Evolutionary conservation across 1,140 invertebrate genomes (phyloP).

Genomic region (Patella vulgata): DNA sequence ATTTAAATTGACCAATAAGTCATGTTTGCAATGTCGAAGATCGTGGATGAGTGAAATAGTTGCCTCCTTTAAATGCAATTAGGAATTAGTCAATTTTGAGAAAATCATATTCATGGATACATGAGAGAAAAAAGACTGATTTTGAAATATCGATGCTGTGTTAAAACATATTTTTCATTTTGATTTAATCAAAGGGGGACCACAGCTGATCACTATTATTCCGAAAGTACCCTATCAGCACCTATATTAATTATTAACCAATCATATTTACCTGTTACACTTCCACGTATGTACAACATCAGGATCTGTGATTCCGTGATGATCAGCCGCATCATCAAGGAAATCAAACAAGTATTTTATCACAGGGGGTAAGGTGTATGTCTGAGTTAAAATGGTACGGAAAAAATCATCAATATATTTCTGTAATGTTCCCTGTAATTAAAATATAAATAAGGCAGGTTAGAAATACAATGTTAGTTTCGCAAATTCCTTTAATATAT

Average conservation of each 20-base stretch:
- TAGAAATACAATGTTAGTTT: not conserved
- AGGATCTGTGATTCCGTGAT: slow-evolving; percentile 90
- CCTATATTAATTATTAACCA: not conserved
- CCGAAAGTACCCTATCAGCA: too few species aligned
- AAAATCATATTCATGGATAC: too few species aligned
- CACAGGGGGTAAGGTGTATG: slow-evolving; percentile 81
- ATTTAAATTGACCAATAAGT: too few species aligned
- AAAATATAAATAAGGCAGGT: slow-evolving; percentile 4
- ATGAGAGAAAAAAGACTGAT: too few species aligned
- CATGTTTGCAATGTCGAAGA: too few species aligned
- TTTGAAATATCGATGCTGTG: too few species aligned
- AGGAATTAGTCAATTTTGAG: too few species aligned
- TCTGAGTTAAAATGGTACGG: slow-evolving; percentile 89
- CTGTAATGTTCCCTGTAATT: slow-evolving; percentile 85
- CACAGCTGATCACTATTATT: too few species aligned
- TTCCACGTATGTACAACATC: slow-evolving; percentile 99
- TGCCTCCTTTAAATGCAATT: too few species aligned
- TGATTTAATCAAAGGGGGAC: too few species aligned
- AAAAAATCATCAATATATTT: slow-evolving; percentile 99
- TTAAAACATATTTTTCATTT: too few species aligned
- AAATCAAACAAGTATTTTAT: slow-evolving; percentile 99
- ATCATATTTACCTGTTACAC: slow-evolving; percentile 80
- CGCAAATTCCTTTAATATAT: not conserved
- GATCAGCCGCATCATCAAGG: slow-evolving; percentile 94
- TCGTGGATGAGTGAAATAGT: too few species aligned